Evolutionary conservation across 1,140 invertebrate species (phyloP).

Genomic region (Heliconius hewitsoni): DNA sequence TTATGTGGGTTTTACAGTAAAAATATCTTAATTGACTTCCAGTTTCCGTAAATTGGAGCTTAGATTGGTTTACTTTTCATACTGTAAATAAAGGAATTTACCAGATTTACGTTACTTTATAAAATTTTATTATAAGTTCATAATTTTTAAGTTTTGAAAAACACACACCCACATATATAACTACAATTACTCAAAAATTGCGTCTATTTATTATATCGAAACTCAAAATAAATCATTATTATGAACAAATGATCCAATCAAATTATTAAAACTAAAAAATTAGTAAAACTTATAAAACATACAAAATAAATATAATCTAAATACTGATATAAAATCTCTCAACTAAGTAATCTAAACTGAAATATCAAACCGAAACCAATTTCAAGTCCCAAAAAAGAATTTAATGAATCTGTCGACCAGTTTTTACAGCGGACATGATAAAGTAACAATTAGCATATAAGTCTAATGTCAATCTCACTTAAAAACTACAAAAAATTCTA

Average conservation of each 20-base stretch:
- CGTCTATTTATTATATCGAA: background rate
- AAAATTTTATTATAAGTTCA: background rate
- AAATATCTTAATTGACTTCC: constrained; percentile 14
- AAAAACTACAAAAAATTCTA: background rate
- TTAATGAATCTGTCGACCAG: background rate
- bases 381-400: background rate
- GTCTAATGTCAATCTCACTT: background rate
- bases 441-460: constrained; percentile 5
- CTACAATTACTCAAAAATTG: too few species aligned
- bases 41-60: background rate
- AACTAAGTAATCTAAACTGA: background rate
- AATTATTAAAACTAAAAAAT: background rate
- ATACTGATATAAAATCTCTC: too few species aligned
- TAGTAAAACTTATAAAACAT: background rate
- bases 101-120: background rate
- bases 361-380: constrained; percentile 7
- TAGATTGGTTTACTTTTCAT: background rate
- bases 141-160: too few species aligned
- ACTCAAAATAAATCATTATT: background rate
- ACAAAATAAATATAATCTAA: too few species aligned
- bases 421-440: background rate
- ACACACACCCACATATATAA: too few species aligned
- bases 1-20: background rate
- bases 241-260: background rate
- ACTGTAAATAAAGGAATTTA: background rate